Base-by-base conservation (phyloP, 1,140 invertebrate genomes). In the Ditylenchus dipsaci region DNA sequence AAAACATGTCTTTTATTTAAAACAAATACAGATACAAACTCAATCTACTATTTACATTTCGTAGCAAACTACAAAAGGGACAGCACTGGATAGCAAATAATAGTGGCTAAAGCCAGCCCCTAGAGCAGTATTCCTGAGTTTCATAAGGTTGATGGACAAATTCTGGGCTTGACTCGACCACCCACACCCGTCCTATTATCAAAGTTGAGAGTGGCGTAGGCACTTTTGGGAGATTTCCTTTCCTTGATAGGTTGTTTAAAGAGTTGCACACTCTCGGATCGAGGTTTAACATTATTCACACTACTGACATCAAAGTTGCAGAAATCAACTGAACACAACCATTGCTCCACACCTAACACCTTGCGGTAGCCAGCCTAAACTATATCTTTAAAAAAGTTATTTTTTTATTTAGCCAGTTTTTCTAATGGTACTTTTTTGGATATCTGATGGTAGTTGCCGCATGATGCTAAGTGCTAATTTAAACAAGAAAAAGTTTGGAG, bases 321-420 rank as follows among this genome's bases (percentile, higher is more conserved):
- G 38, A 73, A 73, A 47, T 73, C 53, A n/a, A 27, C 58, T 58
- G 42, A 27, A 45, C 72, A 73, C 13, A 73, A 21, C 65, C 72
- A 73, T 63, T 73, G 72, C 45, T 73, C 72, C 23, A 75, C 45
- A 23, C 72, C 72, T 1, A 73, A 59, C 61, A 73, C 65, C 29
- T 74, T 73, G 19, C 72, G 27, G 29, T 73, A 73, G 13, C 72
- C 72, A 23, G 30, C 23, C 71, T 72, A 30, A 38, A 33, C 38
- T 27, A 17, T 17, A n/a, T 27, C 29, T 45, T 71, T 53, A 45
- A 13, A 45, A n/a, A n/a, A n/a, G n/a, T n/a, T n/a, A n/a, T n/a
- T n/a, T n/a, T n/a, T n/a, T n/a, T n/a, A n/a, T n/a, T n/a, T n/a
- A n/a, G n/a, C n/a, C n/a, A n/a, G n/a, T n/a, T n/a, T n/a, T n/a